Evolutionary conservation across 2,888 invertebrate species (phyloP).

Genomic region (Leptinotarsa juncta): DNA sequence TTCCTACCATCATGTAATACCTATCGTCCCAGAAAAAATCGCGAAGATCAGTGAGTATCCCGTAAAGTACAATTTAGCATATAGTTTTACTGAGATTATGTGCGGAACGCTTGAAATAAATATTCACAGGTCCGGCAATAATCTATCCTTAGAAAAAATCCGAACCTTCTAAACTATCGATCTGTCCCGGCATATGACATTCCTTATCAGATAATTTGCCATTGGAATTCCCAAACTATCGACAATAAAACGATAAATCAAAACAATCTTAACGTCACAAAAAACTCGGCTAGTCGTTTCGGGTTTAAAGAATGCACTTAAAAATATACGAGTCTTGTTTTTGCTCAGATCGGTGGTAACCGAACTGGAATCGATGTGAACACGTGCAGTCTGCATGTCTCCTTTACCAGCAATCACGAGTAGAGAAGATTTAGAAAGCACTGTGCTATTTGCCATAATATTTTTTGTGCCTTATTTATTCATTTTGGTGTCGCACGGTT

Average conservation of each 20-base stretch:
- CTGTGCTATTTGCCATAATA: neutral
- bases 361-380: neutral
- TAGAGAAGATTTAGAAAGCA: neutral
- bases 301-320: neutral
- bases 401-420: neutral
- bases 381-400: neutral
- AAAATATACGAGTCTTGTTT: neutral
- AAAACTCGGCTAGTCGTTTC: neutral
- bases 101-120: too few species aligned
- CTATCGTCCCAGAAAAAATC: too few species aligned
- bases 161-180: neutral
- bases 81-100: too few species aligned
- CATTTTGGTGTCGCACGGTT: neutral
- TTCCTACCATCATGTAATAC: too few species aligned
- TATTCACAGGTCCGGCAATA: too few species aligned
- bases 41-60: too few species aligned
- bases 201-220: neutral
- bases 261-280: neutral
- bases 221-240: neutral
- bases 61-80: too few species aligned
- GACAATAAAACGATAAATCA: neutral
- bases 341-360: neutral
- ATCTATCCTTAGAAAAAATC: neutral
- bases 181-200: neutral
- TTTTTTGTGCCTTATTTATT: neutral